Percentiles rank a stretch among this genome's conserved stretches.
Conservation (phyloP, 2,113 vertebrate species). For the Aleadryas rufinucha region DNA sequence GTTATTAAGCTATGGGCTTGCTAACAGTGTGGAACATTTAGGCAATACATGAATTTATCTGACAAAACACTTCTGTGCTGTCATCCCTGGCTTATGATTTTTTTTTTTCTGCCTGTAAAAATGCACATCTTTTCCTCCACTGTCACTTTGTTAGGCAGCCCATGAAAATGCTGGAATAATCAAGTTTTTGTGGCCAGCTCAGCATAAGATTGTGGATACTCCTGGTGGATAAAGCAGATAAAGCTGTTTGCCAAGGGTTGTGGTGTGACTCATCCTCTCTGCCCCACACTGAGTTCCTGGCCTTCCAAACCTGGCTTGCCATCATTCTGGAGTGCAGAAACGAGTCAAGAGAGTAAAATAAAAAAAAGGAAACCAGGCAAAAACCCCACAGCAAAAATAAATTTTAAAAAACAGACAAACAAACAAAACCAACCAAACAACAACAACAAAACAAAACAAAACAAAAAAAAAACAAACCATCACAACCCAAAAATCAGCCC, state of each 20-base stretch:
- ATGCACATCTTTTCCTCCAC: not conserved
- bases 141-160: not conserved
- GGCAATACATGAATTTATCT: not conserved
- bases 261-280: not conserved
- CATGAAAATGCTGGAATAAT: not conserved
- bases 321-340: not conserved
- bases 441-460: not conserved
- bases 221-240: not conserved
- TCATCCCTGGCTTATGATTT: not conserved
- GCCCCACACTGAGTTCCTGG: not conserved
- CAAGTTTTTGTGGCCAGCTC: not conserved
- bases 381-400: not conserved
- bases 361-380: not conserved
- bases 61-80: not conserved
- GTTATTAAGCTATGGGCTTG: not conserved
- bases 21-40: not conserved
- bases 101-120: not conserved
- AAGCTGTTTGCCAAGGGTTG: not conserved
- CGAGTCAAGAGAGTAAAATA: not conserved
- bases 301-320: not conserved
- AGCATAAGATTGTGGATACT: not conserved
- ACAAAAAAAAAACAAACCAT: not conserved
- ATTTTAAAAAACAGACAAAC: not conserved
- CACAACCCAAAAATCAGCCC: not conserved
- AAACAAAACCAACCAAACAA: no score